Conservation (phyloP, 2,888 invertebrate species). For the Andrena flavipes region DNA sequence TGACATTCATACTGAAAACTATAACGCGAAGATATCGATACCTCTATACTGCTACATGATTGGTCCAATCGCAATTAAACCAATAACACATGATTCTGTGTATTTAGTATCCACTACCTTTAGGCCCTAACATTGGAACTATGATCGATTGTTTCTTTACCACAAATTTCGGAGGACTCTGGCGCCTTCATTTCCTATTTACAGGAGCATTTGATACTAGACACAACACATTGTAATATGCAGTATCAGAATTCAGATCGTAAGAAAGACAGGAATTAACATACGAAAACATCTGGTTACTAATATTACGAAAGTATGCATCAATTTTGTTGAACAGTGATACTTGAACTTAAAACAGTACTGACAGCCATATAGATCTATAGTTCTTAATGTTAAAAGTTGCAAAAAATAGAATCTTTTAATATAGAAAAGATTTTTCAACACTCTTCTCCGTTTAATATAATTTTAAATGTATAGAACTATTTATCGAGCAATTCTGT, state of each 20-base stretch:
- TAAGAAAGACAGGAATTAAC: conserved; percentile 28
- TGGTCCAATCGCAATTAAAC: conserved; percentile 66
- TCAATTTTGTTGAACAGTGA: conserved; percentile 45
- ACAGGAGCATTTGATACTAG: background rate
- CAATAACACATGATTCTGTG: conserved; percentile 58
- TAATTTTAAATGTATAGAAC: conserved; percentile 54
- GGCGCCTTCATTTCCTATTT: conserved; percentile 9
- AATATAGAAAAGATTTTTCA: conserved; percentile 65
- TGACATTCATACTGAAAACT: background rate
- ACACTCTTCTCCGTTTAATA: conserved; percentile 38
- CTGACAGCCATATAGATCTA: conserved; percentile 53
- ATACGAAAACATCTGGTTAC: conserved; percentile 22
- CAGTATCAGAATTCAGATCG: conserved; percentile 11
- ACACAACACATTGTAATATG: conserved; percentile 15
- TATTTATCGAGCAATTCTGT: conserved; percentile 54
- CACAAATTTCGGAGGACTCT: conserved; percentile 8
- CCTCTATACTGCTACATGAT: conserved; percentile 47
- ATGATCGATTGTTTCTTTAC: conserved; percentile 15
- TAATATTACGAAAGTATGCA: conserved; percentile 32
- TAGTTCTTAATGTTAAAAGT: conserved; percentile 61
- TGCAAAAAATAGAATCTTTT: conserved; percentile 65
- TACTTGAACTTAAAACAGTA: conserved; percentile 53
- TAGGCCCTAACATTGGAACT: conserved; percentile 45
- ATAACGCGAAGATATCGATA: conserved; percentile 33
- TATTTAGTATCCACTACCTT: conserved; percentile 41